Percentiles rank a stretch among this genome's conserved stretches.
Conservation (phyloP, 2,888 invertebrate species). For the Drosophila borealis region DNA sequence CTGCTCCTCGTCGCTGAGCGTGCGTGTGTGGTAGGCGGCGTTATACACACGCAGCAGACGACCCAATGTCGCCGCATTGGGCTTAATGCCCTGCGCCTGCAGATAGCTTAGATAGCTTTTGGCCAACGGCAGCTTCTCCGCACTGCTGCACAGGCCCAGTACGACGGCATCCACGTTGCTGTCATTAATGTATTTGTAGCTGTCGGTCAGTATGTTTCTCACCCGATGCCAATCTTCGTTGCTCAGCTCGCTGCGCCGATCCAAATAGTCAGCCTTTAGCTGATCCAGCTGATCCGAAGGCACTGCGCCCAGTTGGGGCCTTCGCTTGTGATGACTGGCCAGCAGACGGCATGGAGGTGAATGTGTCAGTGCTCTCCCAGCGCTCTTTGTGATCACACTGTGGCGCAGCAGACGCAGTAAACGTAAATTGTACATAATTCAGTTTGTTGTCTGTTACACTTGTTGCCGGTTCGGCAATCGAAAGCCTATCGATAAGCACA, state of each 20-base stretch:
- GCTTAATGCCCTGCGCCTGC: constrained; percentile 84
- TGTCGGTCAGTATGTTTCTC: constrained; percentile 63
- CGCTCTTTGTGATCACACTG: neutral
- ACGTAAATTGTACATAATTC: constrained; percentile 53
- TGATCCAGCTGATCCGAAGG: constrained; percentile 65
- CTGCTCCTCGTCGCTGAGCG: constrained; percentile 85
- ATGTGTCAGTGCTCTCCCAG: neutral
- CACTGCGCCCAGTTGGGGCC: constrained; percentile 43
- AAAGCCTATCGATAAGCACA: constrained; percentile 11
- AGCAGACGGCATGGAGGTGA: constrained; percentile 20
- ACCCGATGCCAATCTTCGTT: constrained; percentile 75
- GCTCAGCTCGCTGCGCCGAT: constrained; percentile 48
- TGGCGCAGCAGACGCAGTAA: constrained; percentile 36
- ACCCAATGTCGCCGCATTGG: constrained; percentile 87
- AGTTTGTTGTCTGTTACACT: constrained; percentile 13
- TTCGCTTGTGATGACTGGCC: constrained; percentile 66
- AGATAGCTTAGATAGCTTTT: constrained; percentile 87
- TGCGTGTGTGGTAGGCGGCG: constrained; percentile 71
- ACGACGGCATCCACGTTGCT: constrained; percentile 88
- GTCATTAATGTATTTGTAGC: constrained; percentile 69
- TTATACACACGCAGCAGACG: constrained; percentile 87
- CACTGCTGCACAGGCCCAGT: constrained; percentile 85
- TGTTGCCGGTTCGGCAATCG: constrained; percentile 37
- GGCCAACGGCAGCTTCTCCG: constrained; percentile 86
- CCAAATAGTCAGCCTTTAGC: constrained; percentile 60